Base-by-base conservation (phyloP, 2,797 vertebrate genomes). In the Melanotaenia trifasciata region DNA sequence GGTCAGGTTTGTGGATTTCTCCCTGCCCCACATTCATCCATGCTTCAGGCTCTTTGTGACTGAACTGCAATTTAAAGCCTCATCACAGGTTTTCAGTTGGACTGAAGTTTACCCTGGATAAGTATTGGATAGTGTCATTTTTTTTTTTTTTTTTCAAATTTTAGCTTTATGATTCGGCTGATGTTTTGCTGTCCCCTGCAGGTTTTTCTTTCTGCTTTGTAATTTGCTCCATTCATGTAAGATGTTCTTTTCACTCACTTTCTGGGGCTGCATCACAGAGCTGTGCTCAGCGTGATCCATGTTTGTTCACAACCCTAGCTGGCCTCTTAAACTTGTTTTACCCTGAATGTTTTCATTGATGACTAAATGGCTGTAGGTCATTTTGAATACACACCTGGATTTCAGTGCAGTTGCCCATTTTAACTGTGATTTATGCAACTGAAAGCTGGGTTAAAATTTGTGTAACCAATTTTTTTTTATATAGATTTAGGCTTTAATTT, bases 61-160 rank as follows among this genome's bases (percentile, higher is more conserved):
- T 12, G 24, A 53, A 35, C 28, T 4, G 20, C 33, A 50, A n/a
- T 66, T 70, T 65, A 7, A 14, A 38, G 30, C 63, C 35, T 51
- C 0, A 0, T 56, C 35, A 5, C 69, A 76, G 50, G 9, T 35
- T 65, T 11, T 54, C 24, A 43, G 59, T 58, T 66, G 4, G 58
- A 28, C 26, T 40, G 59, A 64, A 47, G 65, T 67, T 63, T 85
- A 53, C 58, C 35, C 36, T 56, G 59, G 64, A 14, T 63, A 16
- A 43, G 30, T 22, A 13, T 28, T 64, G 75, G 54, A 51, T 8
- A 0, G 20, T n/a, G 12, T 64, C 2, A 4, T 80, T 61, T 30
- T 30, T 30, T 30, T 32, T 75, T 71, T 30, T 20, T 7, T 68
- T 64, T 64, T 69, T 50, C 14, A 45, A 20, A 45, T 20, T n/a